Percentiles rank a stretch among this genome's conserved stretches.
These are phyloP conservation scores for Drymonia ruficornis DNA, from an alignment of 2,888 invertebrate genomes.

Conservation along the genomic window DNA sequence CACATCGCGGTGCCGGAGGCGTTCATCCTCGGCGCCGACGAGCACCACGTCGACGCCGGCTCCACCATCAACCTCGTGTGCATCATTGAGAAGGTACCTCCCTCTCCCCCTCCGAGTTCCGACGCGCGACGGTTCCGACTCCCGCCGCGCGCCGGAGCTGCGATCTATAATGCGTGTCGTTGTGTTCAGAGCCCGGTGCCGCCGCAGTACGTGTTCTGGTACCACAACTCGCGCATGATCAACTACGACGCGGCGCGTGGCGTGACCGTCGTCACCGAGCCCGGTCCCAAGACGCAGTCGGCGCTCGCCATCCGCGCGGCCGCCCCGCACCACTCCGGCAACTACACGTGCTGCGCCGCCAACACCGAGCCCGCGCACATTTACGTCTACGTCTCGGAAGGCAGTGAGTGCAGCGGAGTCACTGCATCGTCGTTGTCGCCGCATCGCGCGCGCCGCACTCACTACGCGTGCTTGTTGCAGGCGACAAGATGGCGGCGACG, in stretches of 20 bases:
- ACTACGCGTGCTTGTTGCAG: constrained; percentile 74
- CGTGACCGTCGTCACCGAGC: constrained; percentile 92
- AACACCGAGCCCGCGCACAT: constrained; percentile 96
- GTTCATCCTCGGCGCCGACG: constrained; percentile 93
- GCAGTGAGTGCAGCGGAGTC: constrained; percentile 78
- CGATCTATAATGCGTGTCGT: background rate
- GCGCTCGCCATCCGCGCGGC: constrained; percentile 93
- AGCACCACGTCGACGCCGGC: constrained; percentile 95
- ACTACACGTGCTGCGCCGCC: constrained; percentile 95
- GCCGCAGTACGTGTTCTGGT: constrained; percentile 98
- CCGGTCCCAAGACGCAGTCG: constrained; percentile 93
- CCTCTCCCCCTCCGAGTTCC: too few species aligned
- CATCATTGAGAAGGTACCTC: constrained; percentile 93
- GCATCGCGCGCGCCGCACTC: background rate
- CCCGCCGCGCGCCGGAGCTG: background rate
- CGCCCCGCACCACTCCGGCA: constrained; percentile 93
- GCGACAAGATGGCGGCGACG: constrained; percentile 96
- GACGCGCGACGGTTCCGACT: background rate
- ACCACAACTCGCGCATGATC: constrained; percentile 97
- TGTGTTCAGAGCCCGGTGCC: constrained; percentile 94
- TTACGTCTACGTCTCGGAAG: constrained; percentile 95
- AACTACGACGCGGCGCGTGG: constrained; percentile 95
- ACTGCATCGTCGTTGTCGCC: background rate
- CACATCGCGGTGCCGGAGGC: constrained; percentile 96
- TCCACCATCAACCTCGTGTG: constrained; percentile 95